These are phyloP conservation scores for Temnothorax rugatulus DNA, from an alignment of 2,888 invertebrate species.

Conservation along the genomic window DNA sequence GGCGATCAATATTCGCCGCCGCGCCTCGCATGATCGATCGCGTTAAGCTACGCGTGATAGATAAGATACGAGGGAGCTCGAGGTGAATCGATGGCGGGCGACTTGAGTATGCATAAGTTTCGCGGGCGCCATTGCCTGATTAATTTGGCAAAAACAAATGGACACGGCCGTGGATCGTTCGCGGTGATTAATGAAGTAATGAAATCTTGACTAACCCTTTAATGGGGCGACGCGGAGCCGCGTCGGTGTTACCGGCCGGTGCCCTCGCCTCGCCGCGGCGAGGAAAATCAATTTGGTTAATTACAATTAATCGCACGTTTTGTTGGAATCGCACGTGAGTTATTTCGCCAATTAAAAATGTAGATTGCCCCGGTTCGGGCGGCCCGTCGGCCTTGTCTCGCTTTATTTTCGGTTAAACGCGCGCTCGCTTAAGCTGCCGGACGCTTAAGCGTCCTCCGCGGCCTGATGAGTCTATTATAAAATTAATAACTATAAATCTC, in stretches of 20 bases:
- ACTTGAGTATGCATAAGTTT: constrained; percentile 51
- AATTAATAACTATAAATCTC: constrained; percentile 85
- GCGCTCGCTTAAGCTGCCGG: constrained; percentile 50
- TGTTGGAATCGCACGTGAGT: constrained; percentile 37
- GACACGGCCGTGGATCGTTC: constrained; percentile 60
- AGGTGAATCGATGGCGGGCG: constrained; percentile 34
- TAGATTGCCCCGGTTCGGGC: constrained; percentile 23
- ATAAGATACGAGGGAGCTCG: constrained; percentile 47
- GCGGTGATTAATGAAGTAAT: constrained; percentile 70
- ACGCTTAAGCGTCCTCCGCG: constrained; percentile 46
- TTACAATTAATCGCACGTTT: constrained; percentile 47
- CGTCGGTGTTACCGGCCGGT: neutral
- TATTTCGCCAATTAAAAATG: constrained; percentile 40
- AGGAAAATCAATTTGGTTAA: constrained; percentile 51
- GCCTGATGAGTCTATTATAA: constrained; percentile 83
- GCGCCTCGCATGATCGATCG: constrained; percentile 50
- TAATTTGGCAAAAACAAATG: constrained; percentile 65
- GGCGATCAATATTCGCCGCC: constrained; percentile 24
- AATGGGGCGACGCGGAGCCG: constrained; percentile 51
- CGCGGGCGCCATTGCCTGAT: constrained; percentile 57
- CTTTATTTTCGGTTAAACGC: constrained; percentile 69
- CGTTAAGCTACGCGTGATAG: constrained; percentile 34
- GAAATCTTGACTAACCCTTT: constrained; percentile 71
- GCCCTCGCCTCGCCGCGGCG: neutral
- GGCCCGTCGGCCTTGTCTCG: constrained; percentile 41